phyloP scores from a whole-genome alignment of 2,888 invertebrate genomes.

The Leptinotarsa tumamoca region DNA sequence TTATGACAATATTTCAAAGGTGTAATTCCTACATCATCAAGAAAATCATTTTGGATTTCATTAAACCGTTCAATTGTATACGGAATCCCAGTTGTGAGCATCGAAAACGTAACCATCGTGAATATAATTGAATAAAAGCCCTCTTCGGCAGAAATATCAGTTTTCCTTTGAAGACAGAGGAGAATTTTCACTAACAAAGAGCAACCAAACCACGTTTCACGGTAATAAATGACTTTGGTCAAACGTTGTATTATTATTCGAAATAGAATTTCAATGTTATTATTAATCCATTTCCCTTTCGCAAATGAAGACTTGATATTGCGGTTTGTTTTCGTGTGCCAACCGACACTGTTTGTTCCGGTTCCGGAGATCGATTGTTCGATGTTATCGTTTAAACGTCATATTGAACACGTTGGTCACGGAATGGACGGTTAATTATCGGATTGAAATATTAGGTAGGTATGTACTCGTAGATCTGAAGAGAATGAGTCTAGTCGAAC shows the following conservation, averaged over 20 bases:
- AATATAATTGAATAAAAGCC: no score
- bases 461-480: no score
- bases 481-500: no score
- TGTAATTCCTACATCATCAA: no score
- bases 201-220: background rate
- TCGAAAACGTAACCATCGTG: no score
- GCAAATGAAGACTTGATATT: constrained; percentile 33
- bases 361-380: background rate
- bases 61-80: no score
- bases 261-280: constrained; percentile 39
- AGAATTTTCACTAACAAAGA: background rate
- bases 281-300: constrained; percentile 35
- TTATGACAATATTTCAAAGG: no score
- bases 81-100: no score
- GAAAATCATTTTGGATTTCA: no score
- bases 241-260: constrained; percentile 16
- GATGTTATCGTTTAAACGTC: background rate
- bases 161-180: background rate
- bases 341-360: constrained; percentile 33
- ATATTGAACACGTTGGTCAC: no score
- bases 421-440: no score
- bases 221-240: background rate
- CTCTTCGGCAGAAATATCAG: background rate
- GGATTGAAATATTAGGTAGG: no score
- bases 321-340: constrained; percentile 35